A percentile compares a stretch with the other conserved stretches of the same genome.
These are phyloP conservation scores for Neoseiulus cucumeris DNA, from an alignment of 1,140 invertebrate genomes.

Conservation along the genomic window DNA sequence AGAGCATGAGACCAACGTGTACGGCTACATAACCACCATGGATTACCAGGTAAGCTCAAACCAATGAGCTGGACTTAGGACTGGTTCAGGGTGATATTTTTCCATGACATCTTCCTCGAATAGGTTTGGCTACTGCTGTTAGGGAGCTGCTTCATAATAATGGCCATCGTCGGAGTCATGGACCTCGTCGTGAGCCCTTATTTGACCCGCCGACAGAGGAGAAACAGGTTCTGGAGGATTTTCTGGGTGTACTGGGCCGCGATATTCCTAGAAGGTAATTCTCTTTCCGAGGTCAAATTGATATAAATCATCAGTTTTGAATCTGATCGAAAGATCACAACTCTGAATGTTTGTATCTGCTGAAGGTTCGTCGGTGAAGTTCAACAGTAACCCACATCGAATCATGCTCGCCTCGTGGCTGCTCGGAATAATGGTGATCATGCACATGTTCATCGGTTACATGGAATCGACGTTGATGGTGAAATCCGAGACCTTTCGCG, in stretches of 20 bases:
- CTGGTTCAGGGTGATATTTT: too few relatives aligned
- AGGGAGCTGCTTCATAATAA: not conserved
- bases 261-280: not conserved
- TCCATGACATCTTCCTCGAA: too few relatives aligned
- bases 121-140: not conserved
- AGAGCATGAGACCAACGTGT: not conserved
- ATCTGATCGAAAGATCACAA: too few relatives aligned
- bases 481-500: not conserved
- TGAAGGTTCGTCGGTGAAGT: not conserved
- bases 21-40: conserved; percentile 7
- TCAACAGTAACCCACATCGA: not conserved
- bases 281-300: too few relatives aligned
- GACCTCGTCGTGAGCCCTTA: not conserved
- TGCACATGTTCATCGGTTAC: not conserved
- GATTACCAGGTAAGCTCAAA: not conserved
- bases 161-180: not conserved
- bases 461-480: not conserved
- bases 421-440: not conserved
- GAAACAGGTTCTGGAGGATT: not conserved
- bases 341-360: too few relatives aligned
- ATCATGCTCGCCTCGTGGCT: not conserved
- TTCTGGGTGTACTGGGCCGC: conserved; percentile 3
- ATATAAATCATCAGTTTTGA: too few relatives aligned
- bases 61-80: too few relatives aligned
- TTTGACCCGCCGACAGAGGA: not conserved